A percentile compares a stretch with the other conserved stretches of the same genome.
phyloP scores from a whole-genome alignment of 2,888 invertebrate genomes.

The Trypoxylon attenuatum region DNA sequence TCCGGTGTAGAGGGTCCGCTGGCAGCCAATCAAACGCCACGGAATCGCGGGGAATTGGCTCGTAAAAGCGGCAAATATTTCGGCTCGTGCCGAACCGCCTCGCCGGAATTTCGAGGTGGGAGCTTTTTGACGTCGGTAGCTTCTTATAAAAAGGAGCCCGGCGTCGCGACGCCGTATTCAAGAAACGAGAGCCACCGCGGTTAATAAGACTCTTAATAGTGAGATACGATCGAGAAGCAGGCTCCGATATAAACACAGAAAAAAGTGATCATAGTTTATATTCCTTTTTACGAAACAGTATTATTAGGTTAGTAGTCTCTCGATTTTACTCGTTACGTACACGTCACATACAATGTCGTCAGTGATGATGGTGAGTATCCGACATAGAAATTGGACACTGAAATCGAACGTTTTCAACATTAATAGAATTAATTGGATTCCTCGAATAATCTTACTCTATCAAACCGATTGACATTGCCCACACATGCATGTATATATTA shows the following conservation, averaged over 20 bases:
- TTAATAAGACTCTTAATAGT: neutral
- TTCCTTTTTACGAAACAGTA: slow-evolving; percentile 43
- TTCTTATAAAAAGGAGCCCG: slow-evolving; percentile 68
- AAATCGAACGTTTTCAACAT: too few relatives aligned
- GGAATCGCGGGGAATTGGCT: slow-evolving; percentile 61
- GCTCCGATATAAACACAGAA: neutral
- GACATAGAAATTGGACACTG: too few relatives aligned
- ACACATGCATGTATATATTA: too few relatives aligned
- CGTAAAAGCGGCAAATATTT: slow-evolving; percentile 61
- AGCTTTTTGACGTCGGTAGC: slow-evolving; percentile 57
- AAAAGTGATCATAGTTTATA: too few relatives aligned
- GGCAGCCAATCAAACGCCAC: slow-evolving; percentile 62
- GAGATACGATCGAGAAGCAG: slow-evolving; percentile 4
- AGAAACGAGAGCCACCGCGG: slow-evolving; percentile 53
- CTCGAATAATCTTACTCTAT: too few relatives aligned
- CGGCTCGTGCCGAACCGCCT: slow-evolving; percentile 42
- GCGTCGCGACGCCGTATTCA: slow-evolving; percentile 64
- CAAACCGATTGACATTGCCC: too few relatives aligned
- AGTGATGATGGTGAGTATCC: slow-evolving; percentile 65
- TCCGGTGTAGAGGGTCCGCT: slow-evolving; percentile 59
- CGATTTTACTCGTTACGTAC: neutral
- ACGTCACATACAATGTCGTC: slow-evolving; percentile 67
- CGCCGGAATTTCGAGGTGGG: slow-evolving; percentile 50
- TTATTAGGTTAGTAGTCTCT: slow-evolving; percentile 24
- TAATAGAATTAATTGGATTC: too few relatives aligned